Base-by-base conservation (phyloP, 1,140 invertebrate species). In the Amyelois transitella region DNA sequence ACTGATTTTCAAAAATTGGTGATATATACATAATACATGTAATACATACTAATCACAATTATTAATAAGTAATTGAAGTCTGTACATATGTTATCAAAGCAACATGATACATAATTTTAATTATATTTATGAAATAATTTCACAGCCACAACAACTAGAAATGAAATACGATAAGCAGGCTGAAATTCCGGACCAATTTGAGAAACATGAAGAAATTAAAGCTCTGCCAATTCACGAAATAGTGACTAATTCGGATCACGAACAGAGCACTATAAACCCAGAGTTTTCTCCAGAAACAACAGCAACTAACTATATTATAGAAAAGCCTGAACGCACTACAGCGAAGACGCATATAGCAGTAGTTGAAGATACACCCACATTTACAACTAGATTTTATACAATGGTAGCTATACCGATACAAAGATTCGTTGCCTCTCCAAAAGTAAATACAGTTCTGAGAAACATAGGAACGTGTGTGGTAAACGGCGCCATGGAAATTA, bases 401-500 rank as follows among this genome's bases (percentile, higher is more conserved):
- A 55, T 51, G 14, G 48, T 76, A 25, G 59, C 18, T 18, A 18
- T 32, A 4, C 72, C 69, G 6, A 61, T 86, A 25, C 51, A 50
- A 6, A 68, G 61, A 38, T 62, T 84, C 24, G 19, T 84, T 7
- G 50, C 45, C 12, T 51, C 60, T 50, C 75, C 77, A 0, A 84
- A 82, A 74, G 66, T 84, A 0, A 66, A 55, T 20, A 52, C 52
- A 7, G 81, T 84, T 3, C 28, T 84, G 0, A 72, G 64, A 19
- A 83, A 82, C 59, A 72, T 86, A 12, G 83, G 81, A 0, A 82
- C 78, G 0, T 86, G 83, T 62, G 57, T 86, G 0, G 83, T 86
- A 0, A 86, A 86, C 52, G 81, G 83, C 0, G 69, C 74, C 2
- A 81, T 86, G 80, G 83, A 86, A 25, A 60, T 86, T 0, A 66